Percentiles rank a stretch among this genome's conserved stretches.
Conservation (phyloP, 2,888 invertebrate species). For the Dioctria linearis region DNA sequence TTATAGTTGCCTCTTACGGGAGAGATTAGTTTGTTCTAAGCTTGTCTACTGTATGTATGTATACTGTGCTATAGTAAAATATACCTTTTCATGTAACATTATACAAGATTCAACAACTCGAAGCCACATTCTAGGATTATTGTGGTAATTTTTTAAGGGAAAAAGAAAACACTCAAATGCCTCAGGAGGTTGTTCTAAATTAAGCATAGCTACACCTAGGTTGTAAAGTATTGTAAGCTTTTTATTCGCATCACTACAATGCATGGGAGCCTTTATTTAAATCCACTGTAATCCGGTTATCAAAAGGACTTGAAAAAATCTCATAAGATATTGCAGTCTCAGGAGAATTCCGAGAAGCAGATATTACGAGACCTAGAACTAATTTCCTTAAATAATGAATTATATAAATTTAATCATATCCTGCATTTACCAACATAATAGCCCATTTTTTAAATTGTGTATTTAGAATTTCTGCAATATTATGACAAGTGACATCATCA, state of each 20-base stretch:
- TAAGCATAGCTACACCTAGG: conserved; percentile 80
- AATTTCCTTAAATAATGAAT: conserved; percentile 55
- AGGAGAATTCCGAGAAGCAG: conserved; percentile 76
- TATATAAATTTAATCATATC: not conserved
- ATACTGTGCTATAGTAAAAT: too few relatives aligned
- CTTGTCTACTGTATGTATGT: too few relatives aligned
- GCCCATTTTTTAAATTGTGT: conserved; percentile 76
- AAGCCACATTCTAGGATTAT: conserved; percentile 92
- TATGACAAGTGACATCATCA: conserved; percentile 72
- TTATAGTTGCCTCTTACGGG: too few relatives aligned
- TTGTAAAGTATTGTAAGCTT: conserved; percentile 70
- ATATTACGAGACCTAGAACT: conserved; percentile 71
- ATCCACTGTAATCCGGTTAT: conserved; percentile 65
- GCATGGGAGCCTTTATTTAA: conserved; percentile 64
- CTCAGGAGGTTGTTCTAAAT: conserved; percentile 83
- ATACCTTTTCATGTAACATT: conserved; percentile 72
- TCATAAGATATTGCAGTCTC: conserved; percentile 85
- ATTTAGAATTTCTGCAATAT: conserved; percentile 73
- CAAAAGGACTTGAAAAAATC: too few relatives aligned
- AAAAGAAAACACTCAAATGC: conserved; percentile 94
- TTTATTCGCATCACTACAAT: conserved; percentile 66
- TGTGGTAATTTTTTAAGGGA: conserved; percentile 87
- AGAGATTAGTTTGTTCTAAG: too few relatives aligned
- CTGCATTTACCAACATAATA: conserved; percentile 71
- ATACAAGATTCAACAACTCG: conserved; percentile 95